phyloP scores from a whole-genome alignment of 1,140 invertebrate species.

The Drosophila melanica region DNA sequence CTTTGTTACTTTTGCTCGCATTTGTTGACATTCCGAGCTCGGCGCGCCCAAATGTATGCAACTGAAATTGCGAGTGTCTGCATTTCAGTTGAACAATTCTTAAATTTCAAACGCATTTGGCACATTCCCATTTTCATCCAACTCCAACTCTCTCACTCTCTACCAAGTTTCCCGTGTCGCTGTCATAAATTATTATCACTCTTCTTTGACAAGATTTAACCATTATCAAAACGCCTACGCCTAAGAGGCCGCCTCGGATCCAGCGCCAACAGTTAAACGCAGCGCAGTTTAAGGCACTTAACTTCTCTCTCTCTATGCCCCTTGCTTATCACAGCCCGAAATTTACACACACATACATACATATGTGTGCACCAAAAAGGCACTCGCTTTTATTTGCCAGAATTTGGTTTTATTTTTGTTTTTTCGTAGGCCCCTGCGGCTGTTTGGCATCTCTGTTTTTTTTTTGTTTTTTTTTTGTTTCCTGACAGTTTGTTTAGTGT shows the following conservation, averaged over 20 bases:
- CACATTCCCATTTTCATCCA: no score
- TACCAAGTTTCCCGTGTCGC: neutral
- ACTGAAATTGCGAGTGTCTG: constrained; percentile 10
- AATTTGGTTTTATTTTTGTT: constrained; percentile 48
- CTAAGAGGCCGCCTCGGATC: constrained; percentile 5
- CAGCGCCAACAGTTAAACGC: constrained; percentile 42
- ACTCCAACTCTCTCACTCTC: neutral
- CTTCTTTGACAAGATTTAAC: constrained; percentile 6
- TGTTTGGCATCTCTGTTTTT: constrained; percentile 54
- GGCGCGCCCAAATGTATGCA: constrained; percentile 42
- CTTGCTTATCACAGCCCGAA: neutral
- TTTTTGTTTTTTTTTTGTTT: constrained; percentile 42
- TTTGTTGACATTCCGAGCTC: constrained; percentile 49
- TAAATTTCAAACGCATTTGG: constrained; percentile 2
- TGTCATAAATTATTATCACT: constrained; percentile 11
- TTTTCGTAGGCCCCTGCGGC: constrained; percentile 63
- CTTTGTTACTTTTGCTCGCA: constrained; percentile 38
- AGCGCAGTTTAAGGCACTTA: constrained; percentile 43
- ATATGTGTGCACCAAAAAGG: constrained; percentile 39
- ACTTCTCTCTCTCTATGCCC: neutral
- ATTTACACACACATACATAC: no score
- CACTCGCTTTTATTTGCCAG: constrained; percentile 57
- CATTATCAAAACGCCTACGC: constrained; percentile 28
- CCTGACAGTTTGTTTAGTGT: constrained; percentile 31
- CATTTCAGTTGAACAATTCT: constrained; percentile 2